Conservation (phyloP, 2,888 invertebrate genomes). For the Conchocele bisecta region DNA sequence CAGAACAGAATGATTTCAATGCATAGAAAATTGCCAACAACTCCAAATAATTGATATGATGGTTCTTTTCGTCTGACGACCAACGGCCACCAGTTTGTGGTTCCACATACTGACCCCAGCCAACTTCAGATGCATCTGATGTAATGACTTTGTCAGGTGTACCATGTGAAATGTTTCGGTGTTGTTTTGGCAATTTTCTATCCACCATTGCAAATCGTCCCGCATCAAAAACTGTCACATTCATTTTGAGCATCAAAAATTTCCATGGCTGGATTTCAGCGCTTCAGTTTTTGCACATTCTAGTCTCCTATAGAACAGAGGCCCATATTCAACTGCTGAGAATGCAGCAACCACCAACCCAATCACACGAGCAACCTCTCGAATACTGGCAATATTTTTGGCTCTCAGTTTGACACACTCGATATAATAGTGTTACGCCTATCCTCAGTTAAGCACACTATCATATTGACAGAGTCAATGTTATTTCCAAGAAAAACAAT, state of each 20-base stretch:
- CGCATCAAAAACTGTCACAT: not conserved
- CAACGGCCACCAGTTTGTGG: slow-evolving; percentile 16
- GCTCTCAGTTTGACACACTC: not conserved
- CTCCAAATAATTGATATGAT: slow-evolving; percentile 24
- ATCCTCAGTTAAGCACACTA: slow-evolving; percentile 28
- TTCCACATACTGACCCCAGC: slow-evolving; percentile 17
- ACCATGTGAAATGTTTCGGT: not conserved
- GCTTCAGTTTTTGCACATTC: slow-evolving; percentile 22
- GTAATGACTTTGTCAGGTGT: not conserved
- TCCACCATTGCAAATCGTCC: slow-evolving; percentile 19
- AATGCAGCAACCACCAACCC: slow-evolving; percentile 6
- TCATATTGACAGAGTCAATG: slow-evolving; percentile 51
- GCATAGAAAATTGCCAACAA: slow-evolving; percentile 13
- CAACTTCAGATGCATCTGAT: slow-evolving; percentile 7
- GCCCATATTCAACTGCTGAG: slow-evolving; percentile 24
- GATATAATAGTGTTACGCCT: not conserved
- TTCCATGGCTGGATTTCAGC: slow-evolving; percentile 1
- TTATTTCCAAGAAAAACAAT: slow-evolving; percentile 44
- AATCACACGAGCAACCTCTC: slow-evolving; percentile 13
- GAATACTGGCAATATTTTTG: not conserved
- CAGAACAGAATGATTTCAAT: slow-evolving; percentile 16
- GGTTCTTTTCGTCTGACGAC: slow-evolving; percentile 1
- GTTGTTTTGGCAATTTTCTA: not conserved
- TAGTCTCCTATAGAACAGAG: slow-evolving; percentile 12
- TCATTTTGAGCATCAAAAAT: slow-evolving; percentile 15